phyloP scores from a whole-genome alignment of 1,140 invertebrate species.

The Cyphomyrmex costatus region DNA sequence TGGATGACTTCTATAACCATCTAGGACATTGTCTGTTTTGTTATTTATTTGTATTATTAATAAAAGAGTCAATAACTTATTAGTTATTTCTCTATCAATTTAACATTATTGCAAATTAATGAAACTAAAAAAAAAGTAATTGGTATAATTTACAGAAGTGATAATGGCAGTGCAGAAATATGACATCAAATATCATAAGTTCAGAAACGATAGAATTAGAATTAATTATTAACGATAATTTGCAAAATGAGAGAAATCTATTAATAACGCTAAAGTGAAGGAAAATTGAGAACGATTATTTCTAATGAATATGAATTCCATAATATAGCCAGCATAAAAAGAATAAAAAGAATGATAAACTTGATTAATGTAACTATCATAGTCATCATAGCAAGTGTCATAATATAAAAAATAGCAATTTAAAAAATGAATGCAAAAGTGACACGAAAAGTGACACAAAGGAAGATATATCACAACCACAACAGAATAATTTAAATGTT shows the following conservation, averaged over 20 bases:
- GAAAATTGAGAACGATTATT: background rate
- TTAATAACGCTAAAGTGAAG: background rate
- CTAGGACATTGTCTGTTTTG: too few species aligned
- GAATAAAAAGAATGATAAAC: background rate
- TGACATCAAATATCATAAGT: background rate
- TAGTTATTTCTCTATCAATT: too few species aligned
- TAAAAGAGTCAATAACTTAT: too few species aligned
- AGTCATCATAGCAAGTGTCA: too few species aligned
- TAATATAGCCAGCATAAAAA: background rate
- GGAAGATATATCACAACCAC: background rate
- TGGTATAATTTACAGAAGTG: background rate
- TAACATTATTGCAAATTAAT: too few species aligned
- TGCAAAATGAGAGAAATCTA: background rate
- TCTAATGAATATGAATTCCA: background rate
- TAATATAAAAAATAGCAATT: background rate
- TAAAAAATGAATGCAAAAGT: background rate
- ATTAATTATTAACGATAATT: background rate
- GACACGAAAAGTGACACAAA: background rate
- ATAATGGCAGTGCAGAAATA: background rate
- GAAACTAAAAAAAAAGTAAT: background rate
- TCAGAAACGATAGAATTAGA: background rate
- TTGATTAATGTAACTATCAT: background rate
- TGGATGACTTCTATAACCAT: too few species aligned
- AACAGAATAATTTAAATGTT: constrained; percentile 10
- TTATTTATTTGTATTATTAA: too few species aligned